Conservation (phyloP, 2,797 vertebrate genomes). For the Toxotes lorentzi region DNA sequence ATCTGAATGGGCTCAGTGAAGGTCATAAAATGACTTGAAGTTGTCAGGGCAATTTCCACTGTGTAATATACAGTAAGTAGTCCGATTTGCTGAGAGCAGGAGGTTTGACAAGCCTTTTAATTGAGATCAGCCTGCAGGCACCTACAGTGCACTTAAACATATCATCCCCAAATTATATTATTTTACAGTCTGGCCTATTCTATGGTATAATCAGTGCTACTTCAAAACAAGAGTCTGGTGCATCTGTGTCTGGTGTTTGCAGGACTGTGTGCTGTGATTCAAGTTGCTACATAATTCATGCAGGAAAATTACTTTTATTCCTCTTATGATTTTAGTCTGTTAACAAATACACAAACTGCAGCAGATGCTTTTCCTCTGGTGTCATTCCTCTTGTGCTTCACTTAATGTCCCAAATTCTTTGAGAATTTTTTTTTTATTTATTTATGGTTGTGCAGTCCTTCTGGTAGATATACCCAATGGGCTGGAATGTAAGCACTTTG, state of each 20-base stretch:
- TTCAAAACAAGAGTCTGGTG: constrained; percentile 59
- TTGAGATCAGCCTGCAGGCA: constrained; percentile 72
- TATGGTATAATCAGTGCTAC: constrained; percentile 48
- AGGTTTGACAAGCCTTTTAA: constrained; percentile 68
- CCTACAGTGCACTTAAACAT: constrained; percentile 60
- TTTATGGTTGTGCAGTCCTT: constrained; percentile 30
- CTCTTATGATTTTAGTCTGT: constrained; percentile 29
- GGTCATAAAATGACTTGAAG: constrained; percentile 80
- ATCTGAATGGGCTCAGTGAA: constrained; percentile 74
- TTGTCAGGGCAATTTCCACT: constrained; percentile 78
- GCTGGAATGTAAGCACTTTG: constrained; percentile 77
- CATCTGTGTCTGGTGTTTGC: constrained; percentile 18
- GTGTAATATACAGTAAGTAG: constrained; percentile 71
- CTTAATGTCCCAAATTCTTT: constrained; percentile 28
- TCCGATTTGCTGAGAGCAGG: constrained; percentile 61
- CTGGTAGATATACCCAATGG: constrained; percentile 62
- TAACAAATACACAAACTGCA: constrained; percentile 49
- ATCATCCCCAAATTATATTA: constrained; percentile 57
- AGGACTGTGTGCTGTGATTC: constrained; percentile 46
- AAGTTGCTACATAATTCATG: constrained; percentile 65
- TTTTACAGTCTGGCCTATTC: constrained; percentile 39
- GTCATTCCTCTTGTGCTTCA: constrained; percentile 2
- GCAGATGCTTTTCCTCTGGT: constrained; percentile 28
- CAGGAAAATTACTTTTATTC: constrained; percentile 44
- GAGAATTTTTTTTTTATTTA: neutral